Base-by-base conservation (phyloP, 2,797 vertebrate genomes). In the Enteromius argenteus region DNA sequence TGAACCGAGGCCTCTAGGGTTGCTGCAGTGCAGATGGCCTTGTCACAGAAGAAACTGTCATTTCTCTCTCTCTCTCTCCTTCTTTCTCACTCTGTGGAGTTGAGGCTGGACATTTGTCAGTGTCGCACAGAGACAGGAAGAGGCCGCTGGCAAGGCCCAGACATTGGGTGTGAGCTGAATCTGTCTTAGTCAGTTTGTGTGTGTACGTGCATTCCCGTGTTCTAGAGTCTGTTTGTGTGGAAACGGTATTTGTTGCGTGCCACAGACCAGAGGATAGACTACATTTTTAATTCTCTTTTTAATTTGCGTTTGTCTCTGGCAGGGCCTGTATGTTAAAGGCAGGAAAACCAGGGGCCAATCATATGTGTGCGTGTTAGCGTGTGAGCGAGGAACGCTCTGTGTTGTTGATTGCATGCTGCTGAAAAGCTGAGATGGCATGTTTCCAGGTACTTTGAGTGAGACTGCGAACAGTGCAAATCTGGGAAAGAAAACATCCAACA, bases 21-120 rank as follows among this genome's bases (percentile, higher is more conserved):
- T 89, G 87, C 76, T 83, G 85, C 87, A 86, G 85, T 87, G 89
- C 83, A 89, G 88, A 86, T 90, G 87, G 72, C 84, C 84, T 85
- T 87, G 77, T 85, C 62, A 53, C 73, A 69, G 80, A 77, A 37
- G 21, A 19, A 68, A 44, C 56, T 32, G 42, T 74, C 56, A 71
- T 64, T 62, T n/a, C 62, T 69, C 21, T 37, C 39, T 69, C 42
- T 39, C 73, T 64, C 46, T 60, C 42, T 86, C 32, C 30, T 37
- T 85, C 67, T 53, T 17, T 74, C 60, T 85, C 46, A 46, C 60
- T 83, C 64, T 78, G 69, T 49, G 68, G 73, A 77, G 71, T 46
- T 78, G 49, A 76, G 73, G 84, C 85, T 87, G 87, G 85, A 89
- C 80, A 75, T 89, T 88, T 88, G 84, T 90, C 90, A 88, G 68